Base-by-base conservation (phyloP, 2,888 invertebrate genomes). In the Drosophila tripunctata region DNA sequence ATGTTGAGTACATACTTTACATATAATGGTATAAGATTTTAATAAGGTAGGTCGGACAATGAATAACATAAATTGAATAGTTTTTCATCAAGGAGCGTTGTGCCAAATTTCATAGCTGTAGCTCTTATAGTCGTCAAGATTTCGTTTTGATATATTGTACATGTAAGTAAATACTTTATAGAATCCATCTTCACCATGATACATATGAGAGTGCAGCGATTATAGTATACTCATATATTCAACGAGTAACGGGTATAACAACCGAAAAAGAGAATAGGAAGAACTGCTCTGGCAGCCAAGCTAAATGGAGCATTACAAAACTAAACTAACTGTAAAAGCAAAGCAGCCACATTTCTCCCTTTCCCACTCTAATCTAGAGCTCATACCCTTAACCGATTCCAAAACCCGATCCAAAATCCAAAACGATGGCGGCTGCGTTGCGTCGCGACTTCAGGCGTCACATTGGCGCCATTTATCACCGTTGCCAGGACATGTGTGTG, bases 401-500 rank as follows among this genome's bases (percentile, higher is more conserved):
- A 17, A 45, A 22, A 21, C 55, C 36, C 36, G 22, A 40, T 24
- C 36, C 10, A 33, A 52, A 40, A 71, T 40, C 55, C 48, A 67
- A 56, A 73, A 40, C 67, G 67, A 67, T 67, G 68, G 67, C 67
- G 67, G 72, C 81, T 87, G 72, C 78, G 81, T 68, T 78, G 81
- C 82, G 82, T 78, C 82, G 84, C 87, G 87, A 81, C 84, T 81
- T 66, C 61, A 77, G 82, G 88, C 87, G 91, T 86, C 91, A 89
- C 87, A 83, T 88, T 90, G 91, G 91, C 91, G 91, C 91, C 91
- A 89, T 89, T 89, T 90, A 88, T 90, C 90, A 90, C 89, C 88
- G 90, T 87, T 85, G 75, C 71, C 61, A 76, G 67, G 31, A 68
- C 68, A 72, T 64, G 75, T 62, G 55, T 43, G 47, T 31, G 27